Evolutionary conservation across 2,888 invertebrate species (phyloP), one percentile per base, ranked within the genome.

Genomic region (Eueremaeus valkanovi): DNA sequence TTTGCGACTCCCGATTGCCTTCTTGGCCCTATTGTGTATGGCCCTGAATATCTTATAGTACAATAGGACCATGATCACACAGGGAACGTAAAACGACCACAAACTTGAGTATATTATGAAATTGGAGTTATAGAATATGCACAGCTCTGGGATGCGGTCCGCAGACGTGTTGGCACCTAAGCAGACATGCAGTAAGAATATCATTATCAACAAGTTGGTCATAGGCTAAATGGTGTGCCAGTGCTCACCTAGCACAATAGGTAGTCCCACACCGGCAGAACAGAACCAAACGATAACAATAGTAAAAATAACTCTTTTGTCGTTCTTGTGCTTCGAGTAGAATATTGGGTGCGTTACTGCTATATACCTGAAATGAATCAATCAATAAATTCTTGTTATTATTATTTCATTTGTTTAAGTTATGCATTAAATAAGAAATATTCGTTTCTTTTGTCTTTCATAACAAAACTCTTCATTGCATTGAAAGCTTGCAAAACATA

Each of bases 291-390:
- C 96, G 78, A 96, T 86, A 55, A 91, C 90, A 82, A 99, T 95
- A 81, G 96, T 98, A 84, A 95, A 86, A 89, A 93, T 93, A 66
- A 97, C 95, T 78, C 98, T 89, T 74, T 90, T 88, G 86, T 92
- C 94, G 87, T 95, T 97, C 87, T 95, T 95, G 88, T 97, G 96
- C 83, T 95, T 95, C 77, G 97, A 95, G 86, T 99, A 99, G 85
- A 97, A 95, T 84, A 99, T 97, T 82, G 99, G 99, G 84, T 94
- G 92, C 68, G 97, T 98, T 80, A 99, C 98, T 79, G 99, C 99
- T 82, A 98, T 96, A 85, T 95, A 99, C 88, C 98, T 98, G 88
- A n/a, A n/a, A n/a, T n/a, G n/a, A n/a, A n/a, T n/a, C n/a, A n/a
- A n/a, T n/a, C n/a, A n/a, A n/a, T n/a, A n/a, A n/a, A n/a, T n/a